phyloP scores from a whole-genome alignment of 2,888 invertebrate species.

The Drosophila imparisetae region DNA sequence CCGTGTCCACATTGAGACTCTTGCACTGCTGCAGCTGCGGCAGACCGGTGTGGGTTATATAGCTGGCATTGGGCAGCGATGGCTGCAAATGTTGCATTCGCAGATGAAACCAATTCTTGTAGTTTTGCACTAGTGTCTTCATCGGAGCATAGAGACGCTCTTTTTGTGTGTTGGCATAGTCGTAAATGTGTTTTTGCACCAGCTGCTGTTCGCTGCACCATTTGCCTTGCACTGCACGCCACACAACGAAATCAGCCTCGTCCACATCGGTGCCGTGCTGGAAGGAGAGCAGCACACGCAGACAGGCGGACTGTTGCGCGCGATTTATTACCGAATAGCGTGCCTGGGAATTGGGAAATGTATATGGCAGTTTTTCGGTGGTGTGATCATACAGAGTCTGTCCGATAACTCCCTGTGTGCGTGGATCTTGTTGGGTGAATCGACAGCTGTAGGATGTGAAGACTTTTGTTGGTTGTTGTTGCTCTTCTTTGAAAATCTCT shows the following conservation, averaged over 20 bases:
- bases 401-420: constrained; percentile 57
- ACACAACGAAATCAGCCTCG: constrained; percentile 61
- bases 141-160: constrained; percentile 67
- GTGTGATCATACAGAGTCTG: constrained; percentile 59
- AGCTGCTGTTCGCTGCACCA: constrained; percentile 60
- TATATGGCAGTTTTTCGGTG: constrained; percentile 26
- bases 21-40: constrained; percentile 71
- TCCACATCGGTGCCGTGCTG: constrained; percentile 38
- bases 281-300: constrained; percentile 64
- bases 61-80: constrained; percentile 42
- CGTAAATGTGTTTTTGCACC: constrained; percentile 64
- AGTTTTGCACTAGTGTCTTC: constrained; percentile 55
- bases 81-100: constrained; percentile 36
- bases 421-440: constrained; percentile 68
- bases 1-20: constrained; percentile 33
- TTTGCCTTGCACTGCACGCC: constrained; percentile 44
- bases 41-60: constrained; percentile 73
- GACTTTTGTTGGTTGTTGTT: constrained; percentile 18
- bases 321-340: constrained; percentile 56
- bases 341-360: constrained; percentile 53
- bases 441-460: constrained; percentile 35
- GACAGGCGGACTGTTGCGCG: constrained; percentile 68
- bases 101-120: constrained; percentile 65
- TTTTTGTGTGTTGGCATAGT: constrained; percentile 55
- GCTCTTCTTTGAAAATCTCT: constrained; percentile 39